Evolutionary conservation across 2,113 vertebrate genomes (phyloP).

Genomic region (Gymnarchus niloticus): DNA sequence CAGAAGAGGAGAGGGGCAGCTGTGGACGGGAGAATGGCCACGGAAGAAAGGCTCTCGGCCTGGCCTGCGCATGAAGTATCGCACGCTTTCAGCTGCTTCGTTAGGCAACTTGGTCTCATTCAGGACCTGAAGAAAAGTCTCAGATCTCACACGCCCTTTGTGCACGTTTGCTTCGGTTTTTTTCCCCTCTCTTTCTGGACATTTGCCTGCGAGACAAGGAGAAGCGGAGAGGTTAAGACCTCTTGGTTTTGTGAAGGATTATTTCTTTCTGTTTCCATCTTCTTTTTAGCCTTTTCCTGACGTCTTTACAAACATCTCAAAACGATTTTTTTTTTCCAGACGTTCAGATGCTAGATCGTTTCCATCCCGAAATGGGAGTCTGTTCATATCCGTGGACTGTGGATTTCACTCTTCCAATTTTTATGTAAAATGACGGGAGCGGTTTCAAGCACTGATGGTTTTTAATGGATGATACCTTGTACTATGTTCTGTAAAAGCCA

Average conservation of each 20-base stretch:
- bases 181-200: slow-evolving; percentile 5
- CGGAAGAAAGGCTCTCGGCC: slow-evolving; percentile 73
- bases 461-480: not conserved
- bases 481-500: not conserved
- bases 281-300: slow-evolving; percentile 15
- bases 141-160: slow-evolving; percentile 55
- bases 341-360: not conserved
- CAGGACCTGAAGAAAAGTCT: slow-evolving; percentile 55
- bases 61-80: slow-evolving; percentile 71
- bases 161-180: not conserved
- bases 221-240: slow-evolving; percentile 13
- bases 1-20: slow-evolving; percentile 77
- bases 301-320: slow-evolving; percentile 11
- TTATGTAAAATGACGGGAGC: not conserved
- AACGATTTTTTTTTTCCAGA: not conserved
- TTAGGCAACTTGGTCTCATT: slow-evolving; percentile 72
- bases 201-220: slow-evolving; percentile 7
- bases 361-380: not conserved
- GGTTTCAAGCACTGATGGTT: not conserved
- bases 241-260: slow-evolving; percentile 8
- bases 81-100: slow-evolving; percentile 66
- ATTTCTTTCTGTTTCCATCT: slow-evolving; percentile 17
- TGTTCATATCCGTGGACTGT: not conserved
- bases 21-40: slow-evolving; percentile 72
- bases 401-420: not conserved